phyloP scores from a whole-genome alignment of 2,888 invertebrate genomes.

The Deilephila elpenor region DNA sequence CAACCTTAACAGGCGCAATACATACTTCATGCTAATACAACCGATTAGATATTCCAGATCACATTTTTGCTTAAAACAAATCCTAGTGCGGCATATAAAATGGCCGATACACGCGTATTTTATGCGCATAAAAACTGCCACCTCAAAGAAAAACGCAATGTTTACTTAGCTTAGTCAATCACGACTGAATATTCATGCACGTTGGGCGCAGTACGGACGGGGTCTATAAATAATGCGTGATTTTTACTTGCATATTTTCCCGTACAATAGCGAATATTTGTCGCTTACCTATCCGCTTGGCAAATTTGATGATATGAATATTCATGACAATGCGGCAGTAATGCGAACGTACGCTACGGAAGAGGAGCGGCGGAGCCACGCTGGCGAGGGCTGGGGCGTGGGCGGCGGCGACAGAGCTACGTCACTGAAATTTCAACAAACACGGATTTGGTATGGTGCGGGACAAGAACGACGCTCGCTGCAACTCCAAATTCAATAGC shows the following conservation, averaged over 20 bases:
- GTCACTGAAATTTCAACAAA: constrained; percentile 64
- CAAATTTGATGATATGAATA: constrained; percentile 62
- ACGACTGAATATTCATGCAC: not conserved
- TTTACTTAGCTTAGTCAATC: constrained; percentile 6
- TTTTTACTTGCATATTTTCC: constrained; percentile 23
- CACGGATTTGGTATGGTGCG: constrained; percentile 48
- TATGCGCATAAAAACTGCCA: not conserved
- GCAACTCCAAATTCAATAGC: constrained; percentile 40
- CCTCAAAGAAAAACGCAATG: not conserved
- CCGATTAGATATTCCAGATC: constrained; percentile 3
- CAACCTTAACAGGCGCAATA: constrained; percentile 19
- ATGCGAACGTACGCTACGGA: constrained; percentile 59
- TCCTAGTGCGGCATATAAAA: not conserved
- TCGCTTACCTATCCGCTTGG: constrained; percentile 49
- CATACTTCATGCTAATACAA: constrained; percentile 8
- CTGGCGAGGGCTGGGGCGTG: constrained; percentile 56
- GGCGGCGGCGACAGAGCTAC: constrained; percentile 58
- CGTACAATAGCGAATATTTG: constrained; percentile 19
- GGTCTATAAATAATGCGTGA: constrained; percentile 13
- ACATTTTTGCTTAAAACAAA: constrained; percentile 3
- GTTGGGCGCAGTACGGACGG: not conserved
- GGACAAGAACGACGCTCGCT: constrained; percentile 47
- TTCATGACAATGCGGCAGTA: constrained; percentile 54
- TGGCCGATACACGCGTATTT: not conserved
- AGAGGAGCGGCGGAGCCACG: constrained; percentile 63